These are phyloP conservation scores for Eonycteris spelaea DNA, from an alignment of 2,113 vertebrate genomes.

Conservation along the genomic window DNA sequence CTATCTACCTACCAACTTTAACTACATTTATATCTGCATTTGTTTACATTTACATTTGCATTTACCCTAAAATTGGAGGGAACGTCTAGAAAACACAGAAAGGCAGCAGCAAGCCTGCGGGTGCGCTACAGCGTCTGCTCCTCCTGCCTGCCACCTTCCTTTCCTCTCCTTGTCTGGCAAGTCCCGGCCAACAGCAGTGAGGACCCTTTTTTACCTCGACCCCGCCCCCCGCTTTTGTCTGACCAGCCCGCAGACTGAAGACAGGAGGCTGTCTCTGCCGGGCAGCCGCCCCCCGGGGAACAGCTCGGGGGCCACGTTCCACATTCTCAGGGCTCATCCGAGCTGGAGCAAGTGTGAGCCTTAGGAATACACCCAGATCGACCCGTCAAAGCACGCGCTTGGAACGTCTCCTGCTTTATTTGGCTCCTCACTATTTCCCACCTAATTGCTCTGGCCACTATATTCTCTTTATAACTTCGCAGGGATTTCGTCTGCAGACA, in stretches of 20 bases:
- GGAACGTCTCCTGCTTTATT: no score
- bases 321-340: no score
- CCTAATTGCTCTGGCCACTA: not conserved
- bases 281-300: no score
- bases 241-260: not conserved
- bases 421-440: not conserved
- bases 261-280: not conserved
- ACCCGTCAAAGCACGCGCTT: not conserved
- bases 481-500: not conserved
- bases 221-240: no score
- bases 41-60: not conserved
- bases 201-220: not conserved
- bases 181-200: not conserved
- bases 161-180: not conserved
- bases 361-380: accelerated
- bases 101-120: not conserved
- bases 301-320: no score
- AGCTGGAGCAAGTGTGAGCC: not conserved
- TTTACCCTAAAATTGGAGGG: not conserved
- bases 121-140: no score
- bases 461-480: not conserved
- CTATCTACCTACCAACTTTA: no score
- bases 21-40: not conserved
- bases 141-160: no score
- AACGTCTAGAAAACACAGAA: not conserved